Base-by-base conservation (phyloP, 2,888 invertebrate genomes). In the Heteromyza rotundicornis region DNA sequence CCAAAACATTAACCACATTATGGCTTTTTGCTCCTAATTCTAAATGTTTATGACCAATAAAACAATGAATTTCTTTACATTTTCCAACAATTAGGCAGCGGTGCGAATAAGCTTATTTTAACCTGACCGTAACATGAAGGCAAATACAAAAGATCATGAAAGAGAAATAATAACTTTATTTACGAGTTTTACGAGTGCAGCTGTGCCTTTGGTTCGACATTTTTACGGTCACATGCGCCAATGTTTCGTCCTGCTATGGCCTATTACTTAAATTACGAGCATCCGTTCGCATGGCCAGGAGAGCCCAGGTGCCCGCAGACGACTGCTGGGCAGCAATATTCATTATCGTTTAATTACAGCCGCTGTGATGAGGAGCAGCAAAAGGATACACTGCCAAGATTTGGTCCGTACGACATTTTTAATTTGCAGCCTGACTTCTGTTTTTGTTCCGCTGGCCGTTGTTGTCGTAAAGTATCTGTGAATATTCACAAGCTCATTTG, bases 31-130 rank as follows among this genome's bases (percentile, higher is more conserved):
- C 16, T 1, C 67, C 72, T 77, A 73, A 75, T 77, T 77, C 76
- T 73, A 72, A 67, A 77, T 67, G 70, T 77, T 77, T 71, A 75
- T 75, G 74, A 67, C 64, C 67, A 71, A 66, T 75, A 77, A 77
- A 75, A 72, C 73, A 73, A 71, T 75, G 72, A 70, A 73, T 72
- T 66, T 62, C 64, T 66, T 69, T 61, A 52, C 32, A 8, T 5
- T 49, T 49, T 16, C 40, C 55, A 50, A 10, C 32, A 52, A 52
- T 35, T 52, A 52, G 63, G 67, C 68, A 64, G n/a, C 20, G 20
- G 19, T 19, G 53, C 53, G 19, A 36, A 40, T 57, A n/a, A 10
- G n/a, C 40, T n/a, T 7, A 51, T 57, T 57, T 57, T 32, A 19
- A 49, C 36, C 49, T 20, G 27, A 35, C 27, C 24, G 10, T 1